A percentile compares a stretch with the other conserved stretches of the same genome.
These are phyloP conservation scores for Cheiracanthium punctorium DNA, from an alignment of 2,888 invertebrate species.

Conservation along the genomic window DNA sequence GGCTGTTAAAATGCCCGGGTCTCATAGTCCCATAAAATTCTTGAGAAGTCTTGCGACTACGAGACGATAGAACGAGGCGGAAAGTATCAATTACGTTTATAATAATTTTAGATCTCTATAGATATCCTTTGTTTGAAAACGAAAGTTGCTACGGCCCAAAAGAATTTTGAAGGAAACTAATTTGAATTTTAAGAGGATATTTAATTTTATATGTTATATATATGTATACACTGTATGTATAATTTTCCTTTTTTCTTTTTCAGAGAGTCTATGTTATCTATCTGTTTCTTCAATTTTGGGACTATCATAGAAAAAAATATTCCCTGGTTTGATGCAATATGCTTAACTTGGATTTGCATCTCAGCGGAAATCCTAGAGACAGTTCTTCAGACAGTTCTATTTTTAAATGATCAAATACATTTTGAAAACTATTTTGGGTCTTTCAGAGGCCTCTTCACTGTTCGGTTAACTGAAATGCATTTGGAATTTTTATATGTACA, in stretches of 20 bases:
- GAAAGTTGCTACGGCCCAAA: too few relatives aligned
- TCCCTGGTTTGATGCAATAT: background rate
- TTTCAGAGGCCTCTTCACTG: background rate
- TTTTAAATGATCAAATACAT: background rate
- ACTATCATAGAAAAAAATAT: background rate
- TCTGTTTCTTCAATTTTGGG: background rate
- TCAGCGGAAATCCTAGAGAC: background rate
- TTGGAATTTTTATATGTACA: slow-evolving; percentile 7
- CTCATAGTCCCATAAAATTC: too few relatives aligned
- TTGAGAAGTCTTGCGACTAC: too few relatives aligned
- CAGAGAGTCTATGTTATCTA: background rate
- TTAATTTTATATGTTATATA: too few relatives aligned
- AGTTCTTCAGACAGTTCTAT: background rate
- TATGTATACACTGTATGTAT: too few relatives aligned
- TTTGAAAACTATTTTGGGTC: background rate
- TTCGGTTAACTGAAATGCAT: background rate
- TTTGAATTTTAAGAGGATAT: too few relatives aligned
- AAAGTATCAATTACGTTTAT: too few relatives aligned
- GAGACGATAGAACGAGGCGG: too few relatives aligned
- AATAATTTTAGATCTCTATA: too few relatives aligned
- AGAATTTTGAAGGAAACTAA: too few relatives aligned
- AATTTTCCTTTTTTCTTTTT: background rate
- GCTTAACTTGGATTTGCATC: background rate
- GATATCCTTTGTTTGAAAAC: too few relatives aligned
- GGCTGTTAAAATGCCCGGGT: too few relatives aligned